phyloP scores from a whole-genome alignment of 1,140 invertebrate genomes.

The Drosophila elegans region DNA sequence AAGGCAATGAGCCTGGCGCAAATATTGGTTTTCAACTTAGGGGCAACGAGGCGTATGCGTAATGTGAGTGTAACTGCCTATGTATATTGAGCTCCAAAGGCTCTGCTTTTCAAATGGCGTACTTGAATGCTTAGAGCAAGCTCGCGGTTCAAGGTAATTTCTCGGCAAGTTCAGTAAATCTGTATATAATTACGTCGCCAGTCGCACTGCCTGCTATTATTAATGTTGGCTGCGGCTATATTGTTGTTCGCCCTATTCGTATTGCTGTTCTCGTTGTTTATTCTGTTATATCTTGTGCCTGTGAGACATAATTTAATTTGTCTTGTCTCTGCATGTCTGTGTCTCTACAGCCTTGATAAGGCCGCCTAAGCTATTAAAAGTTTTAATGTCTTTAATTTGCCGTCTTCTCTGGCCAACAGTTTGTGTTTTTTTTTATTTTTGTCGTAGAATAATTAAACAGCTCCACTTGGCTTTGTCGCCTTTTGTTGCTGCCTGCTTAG shows the following conservation, averaged over 20 bases:
- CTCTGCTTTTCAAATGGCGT: slow-evolving; percentile 5
- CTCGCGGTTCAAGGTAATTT: slow-evolving; percentile 22
- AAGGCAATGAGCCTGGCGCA: slow-evolving; percentile 32
- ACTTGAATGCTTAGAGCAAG: slow-evolving; percentile 6
- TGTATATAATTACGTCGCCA: slow-evolving; percentile 48
- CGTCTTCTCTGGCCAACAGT: slow-evolving; percentile 12
- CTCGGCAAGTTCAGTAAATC: slow-evolving; percentile 13
- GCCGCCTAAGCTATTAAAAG: slow-evolving; percentile 72
- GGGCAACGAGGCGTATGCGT: slow-evolving; percentile 41
- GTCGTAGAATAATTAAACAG: slow-evolving; percentile 66
- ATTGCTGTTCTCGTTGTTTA: slow-evolving; percentile 30
- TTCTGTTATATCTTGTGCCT: slow-evolving; percentile 59
- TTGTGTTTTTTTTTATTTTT: slow-evolving; percentile 12
- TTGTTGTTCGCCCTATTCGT: slow-evolving; percentile 27
- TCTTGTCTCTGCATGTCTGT: slow-evolving; percentile 46
- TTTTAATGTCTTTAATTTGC: slow-evolving; percentile 57
- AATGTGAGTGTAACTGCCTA: slow-evolving; percentile 34
- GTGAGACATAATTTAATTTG: slow-evolving; percentile 66
- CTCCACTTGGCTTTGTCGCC: slow-evolving; percentile 51
- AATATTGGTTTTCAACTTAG: slow-evolving; percentile 38
- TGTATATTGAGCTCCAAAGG: slow-evolving; percentile 26
- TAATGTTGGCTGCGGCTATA: slow-evolving; percentile 40
- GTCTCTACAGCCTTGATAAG: slow-evolving; percentile 55
- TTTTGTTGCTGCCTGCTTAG: slow-evolving; percentile 21
- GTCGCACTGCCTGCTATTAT: slow-evolving; percentile 44